Evolutionary conservation across 1,140 invertebrate species (phyloP), one percentile per base, ranked within the genome.

Genomic region (Macrobrachium nipponense): DNA sequence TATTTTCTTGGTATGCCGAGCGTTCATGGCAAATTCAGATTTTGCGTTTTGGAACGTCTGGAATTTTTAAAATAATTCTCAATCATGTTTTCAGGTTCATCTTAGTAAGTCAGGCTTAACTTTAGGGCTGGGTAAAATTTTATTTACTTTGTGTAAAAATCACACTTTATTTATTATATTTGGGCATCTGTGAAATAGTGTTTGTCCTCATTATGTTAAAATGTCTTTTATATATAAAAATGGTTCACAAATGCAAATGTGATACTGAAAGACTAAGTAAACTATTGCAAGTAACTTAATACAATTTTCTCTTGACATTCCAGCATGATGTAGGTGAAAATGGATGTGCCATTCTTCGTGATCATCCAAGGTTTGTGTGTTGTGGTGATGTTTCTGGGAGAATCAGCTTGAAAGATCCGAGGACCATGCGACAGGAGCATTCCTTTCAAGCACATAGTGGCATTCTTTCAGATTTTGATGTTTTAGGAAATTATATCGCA

Each of bases 401-500:
- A 88, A 96, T 99, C 64, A 94, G 95, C 58, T 91, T 99, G 17
- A 92, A 96, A 82, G 97, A 99, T 92, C 94, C 96, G 7, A 94
- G 94, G 89, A 94, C 94, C 2, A 92, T 97, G 27, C 93, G 93
- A 73, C 93, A 96, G 15, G 96, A 97, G 90, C 97, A 98, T 90
- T 94, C 93, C 3, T 93, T 99, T 70, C 95, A 96, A 88, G 96
- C 97, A 0, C 98, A 99, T 91, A 94, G 94, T 17, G 97, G 96
- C 73, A 94, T 93, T 89, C 92, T 99, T 5, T 98, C 97, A 60
- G 98, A 99, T 91, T 96, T 99, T 92, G 98, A 99, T 92, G 95
- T 98, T 81, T 96, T 98, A 91, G 97, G 96, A 77, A 97, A 99
- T 92, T 94, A 97, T 87, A 93, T 99, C 5, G 96, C 99, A 72